Percentiles rank a stretch among this genome's conserved stretches.
These are phyloP conservation scores for Sphyrna mokarran DNA, from an alignment of 2,113 vertebrate genomes.

Conservation along the genomic window DNA sequence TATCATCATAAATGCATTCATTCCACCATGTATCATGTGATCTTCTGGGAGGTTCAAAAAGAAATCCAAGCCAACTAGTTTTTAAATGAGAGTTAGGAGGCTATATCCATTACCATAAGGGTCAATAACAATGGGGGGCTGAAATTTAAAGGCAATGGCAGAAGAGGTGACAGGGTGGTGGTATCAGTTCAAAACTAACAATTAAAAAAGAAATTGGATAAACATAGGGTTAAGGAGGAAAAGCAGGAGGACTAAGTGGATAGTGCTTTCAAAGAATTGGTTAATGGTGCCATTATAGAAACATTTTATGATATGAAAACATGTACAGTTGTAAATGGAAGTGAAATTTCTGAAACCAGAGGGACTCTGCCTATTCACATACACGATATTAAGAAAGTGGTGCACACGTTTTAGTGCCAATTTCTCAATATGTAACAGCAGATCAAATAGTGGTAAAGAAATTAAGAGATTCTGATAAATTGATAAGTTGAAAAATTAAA, in stretches of 20 bases:
- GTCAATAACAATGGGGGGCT: too few species aligned
- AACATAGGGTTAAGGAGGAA: background rate
- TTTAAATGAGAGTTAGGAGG: background rate
- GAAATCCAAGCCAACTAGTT: background rate
- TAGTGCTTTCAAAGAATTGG: background rate
- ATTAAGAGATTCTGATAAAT: background rate
- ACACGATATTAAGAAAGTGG: background rate
- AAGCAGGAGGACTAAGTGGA: background rate
- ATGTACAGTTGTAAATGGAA: background rate
- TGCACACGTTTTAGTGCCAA: background rate
- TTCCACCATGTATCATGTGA: background rate
- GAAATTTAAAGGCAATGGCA: background rate
- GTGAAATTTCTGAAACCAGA: background rate
- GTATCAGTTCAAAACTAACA: background rate
- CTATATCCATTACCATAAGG: too few species aligned
- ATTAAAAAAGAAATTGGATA: background rate
- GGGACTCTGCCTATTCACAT: background rate
- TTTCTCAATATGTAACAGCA: background rate
- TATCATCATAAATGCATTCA: background rate
- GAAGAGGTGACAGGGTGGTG: background rate
- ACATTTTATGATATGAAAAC: background rate
- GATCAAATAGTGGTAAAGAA: background rate
- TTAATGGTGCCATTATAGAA: background rate
- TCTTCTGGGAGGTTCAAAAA: background rate
- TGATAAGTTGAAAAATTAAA: background rate